Conservation (phyloP, 2,888 invertebrate genomes). For the Erannis defoliaria region DNA sequence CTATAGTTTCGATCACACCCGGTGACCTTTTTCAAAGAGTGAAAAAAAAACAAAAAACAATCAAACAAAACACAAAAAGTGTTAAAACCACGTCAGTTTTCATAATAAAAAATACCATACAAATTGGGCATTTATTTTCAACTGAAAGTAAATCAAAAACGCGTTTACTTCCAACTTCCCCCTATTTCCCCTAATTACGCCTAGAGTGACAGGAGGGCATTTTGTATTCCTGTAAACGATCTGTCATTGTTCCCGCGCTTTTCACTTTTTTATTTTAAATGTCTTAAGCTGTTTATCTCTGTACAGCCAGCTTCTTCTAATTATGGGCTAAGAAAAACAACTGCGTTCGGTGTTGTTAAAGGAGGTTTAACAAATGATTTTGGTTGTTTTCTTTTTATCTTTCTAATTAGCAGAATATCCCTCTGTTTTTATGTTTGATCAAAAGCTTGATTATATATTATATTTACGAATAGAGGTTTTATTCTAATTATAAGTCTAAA, state of each 20-base stretch:
- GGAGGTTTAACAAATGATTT: constrained; percentile 30
- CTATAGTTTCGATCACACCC: too few species aligned
- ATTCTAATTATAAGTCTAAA: too few species aligned
- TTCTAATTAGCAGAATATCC: constrained; percentile 15
- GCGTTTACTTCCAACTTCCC: constrained; percentile 12
- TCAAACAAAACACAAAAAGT: too few species aligned
- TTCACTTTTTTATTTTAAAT: constrained; percentile 49
- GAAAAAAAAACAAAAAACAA: too few species aligned
- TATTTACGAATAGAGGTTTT: too few species aligned
- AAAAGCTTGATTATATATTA: too few species aligned
- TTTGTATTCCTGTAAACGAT: constrained; percentile 78
- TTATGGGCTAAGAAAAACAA: constrained; percentile 47
- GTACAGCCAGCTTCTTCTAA: constrained; percentile 55
- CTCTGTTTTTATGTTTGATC: not conserved
- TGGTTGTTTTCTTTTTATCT: constrained; percentile 10
- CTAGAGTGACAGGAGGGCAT: constrained; percentile 68
- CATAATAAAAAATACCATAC: too few species aligned
- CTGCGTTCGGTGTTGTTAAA: constrained; percentile 40
- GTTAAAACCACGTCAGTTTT: too few species aligned
- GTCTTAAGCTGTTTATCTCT: constrained; percentile 61
- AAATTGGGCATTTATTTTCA: not conserved
- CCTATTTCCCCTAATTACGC: constrained; percentile 57
- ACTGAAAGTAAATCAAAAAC: constrained; percentile 6
- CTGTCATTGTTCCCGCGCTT: constrained; percentile 68
- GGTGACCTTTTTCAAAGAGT: too few species aligned